phyloP scores from a whole-genome alignment of 2,888 invertebrate genomes.

The Metalampra italica region DNA sequence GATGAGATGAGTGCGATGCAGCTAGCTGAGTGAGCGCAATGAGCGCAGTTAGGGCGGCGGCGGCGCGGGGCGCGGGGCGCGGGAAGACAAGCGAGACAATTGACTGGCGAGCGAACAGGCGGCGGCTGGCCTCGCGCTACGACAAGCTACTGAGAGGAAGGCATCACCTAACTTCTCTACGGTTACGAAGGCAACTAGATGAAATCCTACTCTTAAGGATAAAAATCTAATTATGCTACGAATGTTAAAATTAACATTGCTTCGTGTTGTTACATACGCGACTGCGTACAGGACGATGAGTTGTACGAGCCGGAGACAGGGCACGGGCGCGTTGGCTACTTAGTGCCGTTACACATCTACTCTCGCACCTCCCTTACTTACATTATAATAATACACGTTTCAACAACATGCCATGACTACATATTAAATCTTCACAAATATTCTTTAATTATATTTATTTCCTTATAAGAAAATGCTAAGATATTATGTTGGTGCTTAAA shows the following conservation, averaged over 20 bases:
- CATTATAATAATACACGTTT: slow-evolving; percentile 12
- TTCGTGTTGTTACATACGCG: slow-evolving; percentile 61
- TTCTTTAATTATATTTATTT: slow-evolving; percentile 34
- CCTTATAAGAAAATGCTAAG: slow-evolving; percentile 56
- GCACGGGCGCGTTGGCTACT: slow-evolving; percentile 25
- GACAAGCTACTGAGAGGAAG: slow-evolving; percentile 71
- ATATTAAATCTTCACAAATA: slow-evolving; percentile 6
- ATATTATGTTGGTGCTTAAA: slow-evolving; percentile 62
- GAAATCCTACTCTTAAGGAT: slow-evolving; percentile 76
- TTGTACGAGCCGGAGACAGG: slow-evolving; percentile 8
- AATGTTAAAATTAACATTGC: slow-evolving; percentile 78
- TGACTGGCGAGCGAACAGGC: slow-evolving; percentile 54
- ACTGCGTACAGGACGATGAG: slow-evolving; percentile 36
- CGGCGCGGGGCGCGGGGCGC: slow-evolving; percentile 22
- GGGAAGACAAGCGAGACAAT: slow-evolving; percentile 59
- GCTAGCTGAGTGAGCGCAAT: slow-evolving; percentile 61
- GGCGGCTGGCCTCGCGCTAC: slow-evolving; percentile 52
- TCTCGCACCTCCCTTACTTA: slow-evolving; percentile 17
- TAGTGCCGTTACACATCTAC: slow-evolving; percentile 61
- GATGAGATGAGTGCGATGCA: slow-evolving; percentile 50
- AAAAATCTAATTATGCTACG: slow-evolving; percentile 75
- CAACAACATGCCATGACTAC: slow-evolving; percentile 32
- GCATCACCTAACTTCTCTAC: slow-evolving; percentile 74
- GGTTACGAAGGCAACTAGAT: slow-evolving; percentile 77
- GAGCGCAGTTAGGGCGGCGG: slow-evolving; percentile 16